These are phyloP conservation scores for Palloptera scutellata DNA, from an alignment of 2,888 invertebrate genomes.

Conservation along the genomic window DNA sequence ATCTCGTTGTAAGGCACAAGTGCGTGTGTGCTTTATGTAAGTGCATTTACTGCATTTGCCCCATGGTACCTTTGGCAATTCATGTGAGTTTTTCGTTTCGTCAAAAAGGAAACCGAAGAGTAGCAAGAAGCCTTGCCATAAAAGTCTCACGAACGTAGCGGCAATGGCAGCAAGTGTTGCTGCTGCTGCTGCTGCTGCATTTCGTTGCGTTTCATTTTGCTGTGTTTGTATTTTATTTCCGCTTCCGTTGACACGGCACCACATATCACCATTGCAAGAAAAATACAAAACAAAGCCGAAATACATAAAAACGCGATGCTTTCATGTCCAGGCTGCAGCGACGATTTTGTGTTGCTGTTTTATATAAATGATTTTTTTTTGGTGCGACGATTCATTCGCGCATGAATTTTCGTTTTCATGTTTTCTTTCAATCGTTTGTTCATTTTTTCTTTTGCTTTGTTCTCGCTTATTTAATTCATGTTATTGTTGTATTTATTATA, in stretches of 20 bases:
- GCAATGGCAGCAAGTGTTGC: not conserved
- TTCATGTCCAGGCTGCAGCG: not conserved
- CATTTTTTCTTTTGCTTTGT: not conserved
- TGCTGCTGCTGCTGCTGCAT: slow-evolving; percentile 17
- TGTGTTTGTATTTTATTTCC: slow-evolving; percentile 42
- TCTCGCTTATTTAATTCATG: not conserved
- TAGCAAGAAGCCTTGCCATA: too few species aligned
- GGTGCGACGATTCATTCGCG: slow-evolving; percentile 47
- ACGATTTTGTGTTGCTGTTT: slow-evolving; percentile 17
- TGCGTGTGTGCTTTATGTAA: too few species aligned
- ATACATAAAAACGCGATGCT: not conserved
- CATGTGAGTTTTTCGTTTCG: too few species aligned
- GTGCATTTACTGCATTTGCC: too few species aligned
- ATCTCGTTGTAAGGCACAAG: too few species aligned
- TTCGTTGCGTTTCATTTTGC: slow-evolving; percentile 36
- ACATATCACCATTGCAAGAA: not conserved
- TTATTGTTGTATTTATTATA: not conserved
- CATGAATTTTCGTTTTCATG: slow-evolving; percentile 49
- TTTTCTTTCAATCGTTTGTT: slow-evolving; percentile 35
- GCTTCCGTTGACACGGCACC: slow-evolving; percentile 40
- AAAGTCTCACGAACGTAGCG: too few species aligned
- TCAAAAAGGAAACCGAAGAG: too few species aligned
- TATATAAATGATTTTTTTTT: too few species aligned
- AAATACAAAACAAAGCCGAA: not conserved
- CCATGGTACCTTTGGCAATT: too few species aligned